Evolutionary conservation across 2,888 invertebrate genomes (phyloP).

Genomic region (Parnassius orleans): DNA sequence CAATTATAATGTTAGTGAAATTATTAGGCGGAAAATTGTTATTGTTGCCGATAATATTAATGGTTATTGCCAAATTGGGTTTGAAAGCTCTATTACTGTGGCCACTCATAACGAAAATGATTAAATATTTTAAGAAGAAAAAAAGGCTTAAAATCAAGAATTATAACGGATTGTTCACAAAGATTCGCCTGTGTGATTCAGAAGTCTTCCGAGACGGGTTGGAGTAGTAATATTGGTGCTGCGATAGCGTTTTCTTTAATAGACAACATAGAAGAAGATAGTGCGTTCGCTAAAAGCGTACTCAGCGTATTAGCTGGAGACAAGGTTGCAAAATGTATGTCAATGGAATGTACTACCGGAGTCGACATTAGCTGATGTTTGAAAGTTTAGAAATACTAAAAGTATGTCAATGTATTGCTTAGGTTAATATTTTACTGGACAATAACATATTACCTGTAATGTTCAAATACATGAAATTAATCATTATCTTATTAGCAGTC

Average conservation of each 20-base stretch:
- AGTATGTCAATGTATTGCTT: slow-evolving; percentile 43
- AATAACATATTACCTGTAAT: slow-evolving; percentile 42
- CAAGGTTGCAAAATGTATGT: slow-evolving; percentile 73
- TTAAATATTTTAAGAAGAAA: slow-evolving; percentile 69
- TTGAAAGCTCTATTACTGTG: slow-evolving; percentile 67
- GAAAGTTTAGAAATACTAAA: slow-evolving; percentile 50
- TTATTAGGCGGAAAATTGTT: slow-evolving; percentile 65
- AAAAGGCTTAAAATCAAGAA: slow-evolving; percentile 59
- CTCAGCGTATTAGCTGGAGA: slow-evolving; percentile 67
- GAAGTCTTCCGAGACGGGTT: slow-evolving; percentile 51
- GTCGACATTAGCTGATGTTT: slow-evolving; percentile 70
- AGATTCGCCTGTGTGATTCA: slow-evolving; percentile 68
- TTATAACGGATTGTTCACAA: slow-evolving; percentile 66
- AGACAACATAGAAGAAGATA: slow-evolving; percentile 66
- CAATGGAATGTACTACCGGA: slow-evolving; percentile 70
- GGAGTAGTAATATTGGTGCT: slow-evolving; percentile 64
- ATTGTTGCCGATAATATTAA: slow-evolving; percentile 60
- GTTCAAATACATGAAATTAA: slow-evolving; percentile 1
- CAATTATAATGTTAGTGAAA: slow-evolving; percentile 66
- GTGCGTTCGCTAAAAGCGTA: slow-evolving; percentile 62
- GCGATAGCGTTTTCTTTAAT: slow-evolving; percentile 67
- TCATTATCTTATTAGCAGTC: slow-evolving; percentile 9
- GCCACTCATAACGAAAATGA: slow-evolving; percentile 72
- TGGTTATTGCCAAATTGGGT: slow-evolving; percentile 65
- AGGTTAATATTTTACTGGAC: slow-evolving; percentile 33